Evolutionary conservation across 2,113 vertebrate genomes (phyloP).

Genomic region (Perca flavescens): DNA sequence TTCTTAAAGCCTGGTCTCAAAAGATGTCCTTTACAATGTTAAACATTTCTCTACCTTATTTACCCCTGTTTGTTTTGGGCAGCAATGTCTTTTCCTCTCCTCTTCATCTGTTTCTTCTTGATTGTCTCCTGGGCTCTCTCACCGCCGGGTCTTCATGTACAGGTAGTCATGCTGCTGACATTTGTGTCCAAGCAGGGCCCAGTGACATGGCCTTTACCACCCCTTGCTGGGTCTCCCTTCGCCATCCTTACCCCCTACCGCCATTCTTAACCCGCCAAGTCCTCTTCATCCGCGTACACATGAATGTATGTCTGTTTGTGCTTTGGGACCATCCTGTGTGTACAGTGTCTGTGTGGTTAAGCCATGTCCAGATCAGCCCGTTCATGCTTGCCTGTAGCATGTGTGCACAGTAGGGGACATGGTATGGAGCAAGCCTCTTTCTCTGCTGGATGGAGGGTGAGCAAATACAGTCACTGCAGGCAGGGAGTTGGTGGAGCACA

Average conservation of each 20-base stretch:
- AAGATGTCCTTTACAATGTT: neutral
- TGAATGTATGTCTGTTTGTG: conserved; percentile 40
- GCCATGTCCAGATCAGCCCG: conserved; percentile 62
- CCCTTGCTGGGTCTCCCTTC: conserved; percentile 66
- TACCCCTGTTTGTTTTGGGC: conserved; percentile 6
- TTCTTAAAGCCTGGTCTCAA: neutral
- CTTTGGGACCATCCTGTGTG: conserved; percentile 51
- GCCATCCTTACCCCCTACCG: conserved; percentile 63
- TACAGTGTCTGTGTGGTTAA: conserved; percentile 66
- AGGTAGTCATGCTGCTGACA: conserved; percentile 74
- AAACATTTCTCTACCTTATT: neutral
- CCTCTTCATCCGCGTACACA: conserved; percentile 59
- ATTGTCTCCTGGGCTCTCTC: conserved; percentile 53
- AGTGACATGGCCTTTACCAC: conserved; percentile 76
- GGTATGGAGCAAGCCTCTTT: conserved; percentile 46
- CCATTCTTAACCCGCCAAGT: conserved; percentile 63
- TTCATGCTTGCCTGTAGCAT: conserved; percentile 56
- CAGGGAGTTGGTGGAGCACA: neutral
- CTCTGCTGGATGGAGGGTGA: conserved; percentile 61
- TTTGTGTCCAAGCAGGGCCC: conserved; percentile 72
- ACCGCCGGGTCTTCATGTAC: conserved; percentile 57
- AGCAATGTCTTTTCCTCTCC: neutral
- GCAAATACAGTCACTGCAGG: conserved; percentile 42
- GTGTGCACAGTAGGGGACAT: conserved; percentile 64
- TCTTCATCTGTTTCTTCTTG: conserved; percentile 46